Conservation (phyloP, 2,797 vertebrate genomes). For the Leptodactylus fallax region DNA sequence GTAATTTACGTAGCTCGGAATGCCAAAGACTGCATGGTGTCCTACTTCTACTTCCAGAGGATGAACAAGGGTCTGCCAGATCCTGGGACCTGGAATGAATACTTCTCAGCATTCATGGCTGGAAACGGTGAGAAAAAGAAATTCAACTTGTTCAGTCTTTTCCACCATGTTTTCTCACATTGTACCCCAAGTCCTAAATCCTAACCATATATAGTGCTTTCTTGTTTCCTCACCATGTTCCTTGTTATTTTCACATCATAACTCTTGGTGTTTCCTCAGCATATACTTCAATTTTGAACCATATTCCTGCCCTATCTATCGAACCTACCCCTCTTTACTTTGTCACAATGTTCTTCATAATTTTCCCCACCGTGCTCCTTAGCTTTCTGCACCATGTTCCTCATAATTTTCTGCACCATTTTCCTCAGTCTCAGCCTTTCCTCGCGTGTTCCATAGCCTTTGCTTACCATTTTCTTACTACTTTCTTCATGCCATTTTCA, state of each 20-base stretch:
- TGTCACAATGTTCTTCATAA: no score
- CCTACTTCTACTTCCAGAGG: slow-evolving; percentile 88
- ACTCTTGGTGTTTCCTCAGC: no score
- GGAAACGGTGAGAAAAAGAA: slow-evolving; percentile 77
- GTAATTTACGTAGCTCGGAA: slow-evolving; percentile 90
- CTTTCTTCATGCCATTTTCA: no score
- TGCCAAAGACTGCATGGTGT: slow-evolving; percentile 90
- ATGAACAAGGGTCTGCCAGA: slow-evolving; percentile 87
- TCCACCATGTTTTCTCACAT: not conserved
- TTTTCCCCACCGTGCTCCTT: no score
- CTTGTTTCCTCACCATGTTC: no score
- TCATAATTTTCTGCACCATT: not conserved
- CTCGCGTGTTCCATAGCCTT: not conserved
- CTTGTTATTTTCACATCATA: no score
- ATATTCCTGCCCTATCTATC: no score
- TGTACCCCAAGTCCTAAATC: no score
- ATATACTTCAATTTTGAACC: no score
- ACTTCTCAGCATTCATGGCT: slow-evolving; percentile 81
- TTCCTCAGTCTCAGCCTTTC: not conserved
- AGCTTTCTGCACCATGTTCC: not conserved
- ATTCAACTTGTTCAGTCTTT: not conserved
- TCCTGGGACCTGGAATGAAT: slow-evolving; percentile 86
- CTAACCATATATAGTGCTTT: no score
- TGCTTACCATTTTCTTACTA: no score
- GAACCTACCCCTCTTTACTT: no score